Base-by-base conservation (phyloP, 2,888 invertebrate species). In the Allophyes oxyacanthae region DNA sequence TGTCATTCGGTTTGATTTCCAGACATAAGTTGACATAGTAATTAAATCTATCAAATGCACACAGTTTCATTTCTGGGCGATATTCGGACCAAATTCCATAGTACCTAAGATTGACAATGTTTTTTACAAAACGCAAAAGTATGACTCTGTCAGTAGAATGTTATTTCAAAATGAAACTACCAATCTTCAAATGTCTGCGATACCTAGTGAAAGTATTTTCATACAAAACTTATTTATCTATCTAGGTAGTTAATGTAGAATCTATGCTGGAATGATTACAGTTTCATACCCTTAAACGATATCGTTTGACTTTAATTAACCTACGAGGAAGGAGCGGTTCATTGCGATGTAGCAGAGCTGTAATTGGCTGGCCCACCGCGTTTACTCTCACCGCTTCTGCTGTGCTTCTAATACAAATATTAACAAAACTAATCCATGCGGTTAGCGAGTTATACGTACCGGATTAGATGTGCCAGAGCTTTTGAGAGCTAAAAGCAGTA, bases 401-500 rank as follows among this genome's bases (percentile, higher is more conserved):
- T 30, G 36, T 42, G 15, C 34, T 50, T 26, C 43, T 62, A 38
- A 66, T 34, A 58, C 45, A 65, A 57, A 66, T 51, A 55, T 58
- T 54, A 72, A 73, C 73, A 55, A 73, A 70, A 73, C 69, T 55
- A 58, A 33, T 51, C 60, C 40, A 32, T 72, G 52, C 68, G 56
- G 59, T 55, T 42, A 60, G 43, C 25, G 43, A 44, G 52, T 49
- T 54, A n/a, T n/a, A 61, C 42, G 45, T 25, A 50, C 32, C 14
- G 44, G 38, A 55, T 64, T 64, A 54, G 46, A 34, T 8, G 15
- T 40, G 52, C 20, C 32, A 63, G 25, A 33, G 38, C 32, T 14
- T 48, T 49, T 44, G 9, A 36, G 36, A 45, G 37, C 41, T 44
- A 37, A 9, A 20, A 26, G 14, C 11, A 5, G 33, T 52, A 60